Conservation (phyloP, 2,888 invertebrate genomes). For the Pandemis heparana region DNA sequence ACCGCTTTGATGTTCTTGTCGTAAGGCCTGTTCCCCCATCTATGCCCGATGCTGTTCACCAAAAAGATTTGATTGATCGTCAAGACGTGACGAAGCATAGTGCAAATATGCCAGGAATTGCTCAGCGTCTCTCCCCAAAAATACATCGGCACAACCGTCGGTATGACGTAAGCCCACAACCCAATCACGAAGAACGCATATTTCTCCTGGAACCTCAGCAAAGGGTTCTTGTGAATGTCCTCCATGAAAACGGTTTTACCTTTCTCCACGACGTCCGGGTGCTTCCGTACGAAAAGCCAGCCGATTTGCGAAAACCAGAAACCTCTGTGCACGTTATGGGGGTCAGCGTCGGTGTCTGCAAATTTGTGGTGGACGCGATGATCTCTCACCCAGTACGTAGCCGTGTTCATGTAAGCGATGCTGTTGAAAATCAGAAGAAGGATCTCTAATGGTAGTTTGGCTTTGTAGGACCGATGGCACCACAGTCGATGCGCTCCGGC, state of each 20-base stretch:
- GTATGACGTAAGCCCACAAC: slow-evolving; percentile 41
- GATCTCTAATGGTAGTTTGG: slow-evolving; percentile 79
- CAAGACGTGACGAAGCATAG: slow-evolving; percentile 40
- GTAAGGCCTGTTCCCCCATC: slow-evolving; percentile 35
- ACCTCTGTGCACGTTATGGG: slow-evolving; percentile 31
- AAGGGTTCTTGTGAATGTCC: slow-evolving; percentile 31
- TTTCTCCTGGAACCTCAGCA: slow-evolving; percentile 35
- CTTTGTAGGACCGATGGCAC: slow-evolving; percentile 85
- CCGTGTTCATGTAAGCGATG: slow-evolving; percentile 58
- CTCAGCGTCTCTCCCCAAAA: slow-evolving; percentile 31
- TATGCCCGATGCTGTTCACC: slow-evolving; percentile 37
- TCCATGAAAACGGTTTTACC: slow-evolving; percentile 41
- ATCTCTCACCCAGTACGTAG: slow-evolving; percentile 40
- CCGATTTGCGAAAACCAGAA: slow-evolving; percentile 40
- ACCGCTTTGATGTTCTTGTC: slow-evolving; percentile 17
- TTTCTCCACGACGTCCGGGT: slow-evolving; percentile 38
- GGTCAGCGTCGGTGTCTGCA: slow-evolving; percentile 37
- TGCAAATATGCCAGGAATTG: slow-evolving; percentile 40
- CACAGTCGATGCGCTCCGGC: slow-evolving; percentile 86
- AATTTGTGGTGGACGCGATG: slow-evolving; percentile 38
- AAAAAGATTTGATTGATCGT: slow-evolving; percentile 40
- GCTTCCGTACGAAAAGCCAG: slow-evolving; percentile 37
- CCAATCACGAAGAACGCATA: slow-evolving; percentile 39
- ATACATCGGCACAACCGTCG: slow-evolving; percentile 37
- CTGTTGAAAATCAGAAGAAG: slow-evolving; percentile 82